Conservation (phyloP, 2,797 vertebrate genomes). For the Anableps anableps region DNA sequence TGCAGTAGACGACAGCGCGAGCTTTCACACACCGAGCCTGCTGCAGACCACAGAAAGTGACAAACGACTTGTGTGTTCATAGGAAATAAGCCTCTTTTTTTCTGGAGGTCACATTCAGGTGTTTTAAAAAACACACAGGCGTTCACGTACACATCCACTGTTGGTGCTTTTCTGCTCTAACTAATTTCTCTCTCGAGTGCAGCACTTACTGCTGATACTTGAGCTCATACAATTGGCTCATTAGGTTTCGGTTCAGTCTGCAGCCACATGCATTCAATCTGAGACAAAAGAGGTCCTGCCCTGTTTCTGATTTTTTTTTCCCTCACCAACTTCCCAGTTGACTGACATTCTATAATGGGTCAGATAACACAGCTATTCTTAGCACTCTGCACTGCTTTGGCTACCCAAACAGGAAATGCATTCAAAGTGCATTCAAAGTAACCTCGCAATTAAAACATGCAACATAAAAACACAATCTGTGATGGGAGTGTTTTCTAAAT, state of each 20-base stretch:
- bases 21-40: conserved; percentile 2
- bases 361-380: conserved; percentile 54
- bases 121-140: conserved; percentile 25
- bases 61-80: not conserved
- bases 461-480: conserved; percentile 20
- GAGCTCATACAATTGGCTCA: conserved; percentile 38
- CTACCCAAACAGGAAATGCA: conserved; percentile 19
- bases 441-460: conserved; percentile 8
- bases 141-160: not conserved
- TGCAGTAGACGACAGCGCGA: not conserved
- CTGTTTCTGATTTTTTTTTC: conserved; percentile 45
- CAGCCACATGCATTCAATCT: conserved; percentile 42
- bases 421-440: conserved; percentile 40
- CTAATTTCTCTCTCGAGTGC: conserved; percentile 22
- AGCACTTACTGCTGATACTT: conserved; percentile 35
- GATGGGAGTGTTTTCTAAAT: not conserved
- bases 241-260: conserved; percentile 47
- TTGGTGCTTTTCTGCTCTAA: conserved; percentile 27
- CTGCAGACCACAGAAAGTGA: not conserved
- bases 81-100: not conserved
- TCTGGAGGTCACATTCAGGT: conserved; percentile 12
- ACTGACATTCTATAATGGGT: conserved; percentile 55
- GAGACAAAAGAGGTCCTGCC: conserved; percentile 56
- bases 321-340: conserved; percentile 33
- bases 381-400: conserved; percentile 40